phyloP scores from a whole-genome alignment of 2,113 vertebrate species.

The Heterochromis multidens region DNA sequence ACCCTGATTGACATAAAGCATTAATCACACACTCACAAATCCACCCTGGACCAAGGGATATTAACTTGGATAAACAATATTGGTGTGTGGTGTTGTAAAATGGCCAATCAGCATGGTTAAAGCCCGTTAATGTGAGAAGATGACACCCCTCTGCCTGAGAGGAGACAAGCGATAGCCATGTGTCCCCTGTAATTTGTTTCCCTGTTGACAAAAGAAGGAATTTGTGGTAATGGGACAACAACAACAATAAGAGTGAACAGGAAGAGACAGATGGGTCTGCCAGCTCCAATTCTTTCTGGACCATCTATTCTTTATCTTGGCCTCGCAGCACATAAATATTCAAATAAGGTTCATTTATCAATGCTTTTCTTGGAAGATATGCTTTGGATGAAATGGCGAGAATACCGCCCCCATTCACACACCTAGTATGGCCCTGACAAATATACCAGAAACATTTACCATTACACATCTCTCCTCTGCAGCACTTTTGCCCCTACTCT shows the following conservation, averaged over 20 bases:
- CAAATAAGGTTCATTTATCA: constrained; percentile 73
- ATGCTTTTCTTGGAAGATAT: constrained; percentile 48
- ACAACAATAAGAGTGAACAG: constrained; percentile 63
- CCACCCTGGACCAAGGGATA: constrained; percentile 29
- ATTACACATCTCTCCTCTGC: constrained; percentile 23
- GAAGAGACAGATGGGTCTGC: constrained; percentile 84
- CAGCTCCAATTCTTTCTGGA: constrained; percentile 80
- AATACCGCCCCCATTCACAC: constrained; percentile 16
- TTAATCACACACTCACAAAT: constrained; percentile 34
- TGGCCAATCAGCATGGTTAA: constrained; percentile 42
- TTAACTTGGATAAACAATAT: constrained; percentile 24
- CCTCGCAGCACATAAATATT: constrained; percentile 70
- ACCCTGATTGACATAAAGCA: constrained; percentile 20
- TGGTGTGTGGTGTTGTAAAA: constrained; percentile 31
- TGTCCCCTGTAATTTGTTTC: constrained; percentile 65
- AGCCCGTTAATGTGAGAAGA: constrained; percentile 46
- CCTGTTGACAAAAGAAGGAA: constrained; percentile 66
- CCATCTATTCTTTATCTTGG: constrained; percentile 83
- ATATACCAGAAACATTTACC: constrained; percentile 40
- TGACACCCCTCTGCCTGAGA: constrained; percentile 59
- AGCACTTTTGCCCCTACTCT: constrained; percentile 27
- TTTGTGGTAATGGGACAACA: constrained; percentile 67
- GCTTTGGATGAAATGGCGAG: constrained; percentile 56
- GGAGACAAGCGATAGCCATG: constrained; percentile 58
- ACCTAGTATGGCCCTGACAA: constrained; percentile 37